A percentile compares a stretch with the other conserved stretches of the same genome.
Evolutionary conservation across 2,888 invertebrate species (phyloP).

Genomic region (Orthonevra nobilis): DNA sequence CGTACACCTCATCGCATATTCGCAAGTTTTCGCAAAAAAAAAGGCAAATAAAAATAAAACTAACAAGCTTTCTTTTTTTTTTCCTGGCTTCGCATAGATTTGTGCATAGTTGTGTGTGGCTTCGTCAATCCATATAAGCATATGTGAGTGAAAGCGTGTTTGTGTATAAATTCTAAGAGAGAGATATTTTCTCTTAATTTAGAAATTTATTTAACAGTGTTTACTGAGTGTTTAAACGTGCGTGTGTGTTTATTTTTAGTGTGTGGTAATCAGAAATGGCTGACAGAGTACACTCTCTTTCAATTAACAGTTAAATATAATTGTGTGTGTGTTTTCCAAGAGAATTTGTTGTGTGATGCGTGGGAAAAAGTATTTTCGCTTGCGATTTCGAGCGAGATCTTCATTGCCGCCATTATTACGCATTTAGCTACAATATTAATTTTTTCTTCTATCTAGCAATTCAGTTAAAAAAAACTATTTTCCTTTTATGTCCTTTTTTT

Average conservation of each 20-base stretch:
- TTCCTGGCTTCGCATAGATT: not conserved
- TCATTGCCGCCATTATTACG: constrained; percentile 61
- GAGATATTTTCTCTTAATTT: not conserved
- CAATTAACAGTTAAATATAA: not conserved
- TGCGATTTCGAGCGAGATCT: constrained; percentile 64
- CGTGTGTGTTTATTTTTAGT: constrained; percentile 5
- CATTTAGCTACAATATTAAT: constrained; percentile 38
- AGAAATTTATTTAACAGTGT: not conserved
- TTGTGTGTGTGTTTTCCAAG: constrained; percentile 25
- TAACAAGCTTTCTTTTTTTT: constrained; percentile 11
- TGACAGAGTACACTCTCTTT: too few species aligned
- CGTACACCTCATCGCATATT: constrained; percentile 52
- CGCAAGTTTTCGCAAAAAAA: constrained; percentile 53
- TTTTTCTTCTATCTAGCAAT: not conserved
- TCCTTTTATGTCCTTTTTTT: too few species aligned
- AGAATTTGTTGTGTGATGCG: constrained; percentile 13
- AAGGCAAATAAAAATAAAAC: too few species aligned
- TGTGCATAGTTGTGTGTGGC: not conserved
- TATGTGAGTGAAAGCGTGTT: too few species aligned
- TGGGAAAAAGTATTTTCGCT: constrained; percentile 30
- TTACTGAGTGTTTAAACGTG: not conserved
- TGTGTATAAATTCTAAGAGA: too few species aligned
- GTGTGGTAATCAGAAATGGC: too few species aligned
- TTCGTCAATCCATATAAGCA: too few species aligned
- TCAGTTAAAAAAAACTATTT: too few species aligned